A percentile compares a stretch with the other conserved stretches of the same genome.
phyloP scores from a whole-genome alignment of 2,797 vertebrate genomes.

The Spea hammondii region DNA sequence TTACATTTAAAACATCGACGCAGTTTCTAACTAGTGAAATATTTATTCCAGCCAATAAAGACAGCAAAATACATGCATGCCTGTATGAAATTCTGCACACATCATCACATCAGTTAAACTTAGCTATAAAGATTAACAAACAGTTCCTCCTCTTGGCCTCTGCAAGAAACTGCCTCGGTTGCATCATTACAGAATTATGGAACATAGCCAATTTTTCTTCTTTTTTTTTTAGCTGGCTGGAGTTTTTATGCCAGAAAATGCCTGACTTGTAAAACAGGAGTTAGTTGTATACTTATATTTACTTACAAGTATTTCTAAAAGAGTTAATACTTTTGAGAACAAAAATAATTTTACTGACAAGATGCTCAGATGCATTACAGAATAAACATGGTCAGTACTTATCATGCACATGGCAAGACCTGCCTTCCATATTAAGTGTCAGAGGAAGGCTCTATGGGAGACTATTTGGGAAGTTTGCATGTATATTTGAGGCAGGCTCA shows the following conservation, averaged over 20 bases:
- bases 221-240: background rate
- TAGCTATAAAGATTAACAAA: background rate
- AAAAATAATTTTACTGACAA: background rate
- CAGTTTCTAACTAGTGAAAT: background rate
- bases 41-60: no score
- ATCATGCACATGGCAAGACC: no score
- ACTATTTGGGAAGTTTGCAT: no score
- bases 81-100: background rate
- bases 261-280: background rate
- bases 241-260: background rate
- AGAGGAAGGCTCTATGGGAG: no score
- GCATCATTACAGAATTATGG: slow-evolving; percentile 25
- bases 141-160: background rate
- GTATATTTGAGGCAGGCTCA: no score
- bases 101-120: background rate
- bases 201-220: slow-evolving; percentile 1
- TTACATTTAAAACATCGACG: background rate
- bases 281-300: background rate
- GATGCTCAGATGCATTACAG: background rate
- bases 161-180: slow-evolving; percentile 8
- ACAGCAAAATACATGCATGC: no score
- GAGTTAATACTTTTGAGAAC: background rate
- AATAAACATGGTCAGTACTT: no score
- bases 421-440: no score
- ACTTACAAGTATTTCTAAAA: background rate